Conservation (phyloP, 2,113 vertebrate species). For the Nesospiza acunhae region DNA sequence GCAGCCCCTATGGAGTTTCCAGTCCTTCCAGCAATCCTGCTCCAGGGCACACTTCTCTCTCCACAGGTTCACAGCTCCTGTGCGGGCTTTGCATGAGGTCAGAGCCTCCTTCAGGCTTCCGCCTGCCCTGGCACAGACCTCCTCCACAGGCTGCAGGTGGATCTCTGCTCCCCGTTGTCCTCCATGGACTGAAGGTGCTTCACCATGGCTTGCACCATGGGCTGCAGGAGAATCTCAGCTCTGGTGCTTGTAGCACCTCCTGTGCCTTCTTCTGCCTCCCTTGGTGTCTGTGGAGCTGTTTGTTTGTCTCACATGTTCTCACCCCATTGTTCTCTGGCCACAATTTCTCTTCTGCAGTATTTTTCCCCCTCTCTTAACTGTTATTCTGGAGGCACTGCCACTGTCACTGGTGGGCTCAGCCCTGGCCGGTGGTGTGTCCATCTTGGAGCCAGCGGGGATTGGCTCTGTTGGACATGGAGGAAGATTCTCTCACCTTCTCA, state of each 20-base stretch:
- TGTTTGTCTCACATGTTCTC: neutral
- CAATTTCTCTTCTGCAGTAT: neutral
- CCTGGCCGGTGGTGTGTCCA: neutral
- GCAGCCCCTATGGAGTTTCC: fast-evolving
- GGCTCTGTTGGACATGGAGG: neutral
- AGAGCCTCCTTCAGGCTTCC: neutral
- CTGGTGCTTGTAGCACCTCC: neutral
- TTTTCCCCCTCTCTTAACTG: neutral
- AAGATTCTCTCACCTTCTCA: neutral
- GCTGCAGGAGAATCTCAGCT: neutral
- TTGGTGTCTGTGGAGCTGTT: neutral
- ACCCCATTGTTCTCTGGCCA: neutral
- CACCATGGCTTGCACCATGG: too few species aligned
- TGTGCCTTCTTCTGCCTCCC: neutral
- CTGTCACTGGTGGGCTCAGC: too few species aligned
- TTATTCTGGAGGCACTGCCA: neutral
- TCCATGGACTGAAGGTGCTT: neutral
- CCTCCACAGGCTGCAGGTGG: neutral
- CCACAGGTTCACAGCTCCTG: neutral
- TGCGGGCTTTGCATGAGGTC: neutral
- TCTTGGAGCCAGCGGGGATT: fast-evolving
- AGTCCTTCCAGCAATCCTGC: neutral
- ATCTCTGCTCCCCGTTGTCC: neutral
- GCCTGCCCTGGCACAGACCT: too few species aligned
- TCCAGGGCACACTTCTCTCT: neutral